These are phyloP conservation scores for Pachyseris speciosa DNA, from an alignment of 64 coral and sea anemone genomes.

Conservation along the genomic window DNA sequence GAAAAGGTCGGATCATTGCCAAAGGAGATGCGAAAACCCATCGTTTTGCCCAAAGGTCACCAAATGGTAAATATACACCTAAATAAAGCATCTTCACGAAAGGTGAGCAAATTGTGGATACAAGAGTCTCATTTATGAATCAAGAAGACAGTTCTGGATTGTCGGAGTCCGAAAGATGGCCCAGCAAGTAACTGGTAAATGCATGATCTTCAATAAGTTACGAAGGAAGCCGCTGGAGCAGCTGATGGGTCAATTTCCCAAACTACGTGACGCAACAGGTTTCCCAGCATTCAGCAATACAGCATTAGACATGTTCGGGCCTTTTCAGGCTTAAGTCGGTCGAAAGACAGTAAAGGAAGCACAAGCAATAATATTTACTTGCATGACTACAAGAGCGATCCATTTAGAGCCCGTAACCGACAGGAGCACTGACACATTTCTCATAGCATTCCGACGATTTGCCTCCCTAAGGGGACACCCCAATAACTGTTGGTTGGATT, in stretches of 20 bases:
- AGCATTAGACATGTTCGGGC: no score
- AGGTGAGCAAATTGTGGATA: conserved; percentile 23
- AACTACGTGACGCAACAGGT: not conserved
- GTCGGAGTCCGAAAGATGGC: conserved; percentile 4
- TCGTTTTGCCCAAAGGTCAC: conserved; percentile 10
- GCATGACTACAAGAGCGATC: conserved; percentile 49
- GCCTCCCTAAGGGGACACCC: no score
- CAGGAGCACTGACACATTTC: conserved; percentile 25
- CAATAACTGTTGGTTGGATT: not conserved
- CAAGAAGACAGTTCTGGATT: conserved; percentile 22
- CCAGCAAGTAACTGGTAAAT: not conserved
- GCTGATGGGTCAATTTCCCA: not conserved
- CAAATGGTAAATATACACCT: not conserved
- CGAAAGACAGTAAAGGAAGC: no score
- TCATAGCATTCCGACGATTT: no score
- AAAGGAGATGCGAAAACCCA: conserved; percentile 40
- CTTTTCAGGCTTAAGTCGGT: no score
- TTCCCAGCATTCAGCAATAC: conserved; percentile 6
- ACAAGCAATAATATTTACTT: conserved; percentile 31
- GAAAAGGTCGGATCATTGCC: conserved; percentile 9
- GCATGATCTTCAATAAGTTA: not conserved
- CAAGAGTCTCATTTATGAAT: conserved; percentile 30
- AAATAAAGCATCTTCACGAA: not conserved
- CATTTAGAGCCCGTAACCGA: conserved; percentile 52
- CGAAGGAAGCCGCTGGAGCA: not conserved